Percentiles rank a stretch among this genome's conserved stretches.
Evolutionary conservation across 2,888 invertebrate genomes (phyloP).

Genomic region (Amblyjoppa proteus): DNA sequence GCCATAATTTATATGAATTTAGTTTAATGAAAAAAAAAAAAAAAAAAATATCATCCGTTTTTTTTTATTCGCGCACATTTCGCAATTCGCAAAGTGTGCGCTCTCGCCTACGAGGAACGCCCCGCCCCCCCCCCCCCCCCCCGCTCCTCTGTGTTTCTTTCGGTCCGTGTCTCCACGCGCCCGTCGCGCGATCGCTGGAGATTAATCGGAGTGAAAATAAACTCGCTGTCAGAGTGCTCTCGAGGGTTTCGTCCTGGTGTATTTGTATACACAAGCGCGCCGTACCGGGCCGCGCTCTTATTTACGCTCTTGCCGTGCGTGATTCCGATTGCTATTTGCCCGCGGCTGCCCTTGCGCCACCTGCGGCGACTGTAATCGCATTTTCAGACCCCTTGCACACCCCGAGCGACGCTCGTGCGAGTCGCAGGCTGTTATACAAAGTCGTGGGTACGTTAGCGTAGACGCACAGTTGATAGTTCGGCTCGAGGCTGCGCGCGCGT

Average conservation of each 20-base stretch:
- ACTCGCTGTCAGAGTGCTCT: constrained; percentile 41
- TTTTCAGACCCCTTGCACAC: constrained; percentile 14
- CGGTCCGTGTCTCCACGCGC: constrained; percentile 22
- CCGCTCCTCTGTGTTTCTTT: not conserved
- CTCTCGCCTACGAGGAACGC: not conserved
- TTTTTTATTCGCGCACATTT: not conserved
- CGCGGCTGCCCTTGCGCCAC: constrained; percentile 29
- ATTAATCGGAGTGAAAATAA: constrained; percentile 59
- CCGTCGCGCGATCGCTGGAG: constrained; percentile 36
- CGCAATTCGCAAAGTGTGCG: not conserved
- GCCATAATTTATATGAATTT: constrained; percentile 35
- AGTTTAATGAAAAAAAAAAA: constrained; percentile 26
- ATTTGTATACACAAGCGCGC: not conserved
- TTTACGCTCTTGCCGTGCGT: constrained; percentile 55
- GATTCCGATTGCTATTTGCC: constrained; percentile 54
- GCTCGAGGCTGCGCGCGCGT: not conserved
- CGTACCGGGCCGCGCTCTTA: constrained; percentile 28
- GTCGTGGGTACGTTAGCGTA: not conserved
- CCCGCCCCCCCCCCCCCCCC: not conserved
- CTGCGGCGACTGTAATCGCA: constrained; percentile 48
- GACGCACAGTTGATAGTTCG: not conserved
- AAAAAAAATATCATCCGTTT: not conserved
- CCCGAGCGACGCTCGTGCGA: not conserved
- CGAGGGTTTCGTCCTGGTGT: constrained; percentile 11
- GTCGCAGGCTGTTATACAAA: not conserved